phyloP scores from a whole-genome alignment of 2,797 vertebrate species.

The Oceanodroma leucorhoa region DNA sequence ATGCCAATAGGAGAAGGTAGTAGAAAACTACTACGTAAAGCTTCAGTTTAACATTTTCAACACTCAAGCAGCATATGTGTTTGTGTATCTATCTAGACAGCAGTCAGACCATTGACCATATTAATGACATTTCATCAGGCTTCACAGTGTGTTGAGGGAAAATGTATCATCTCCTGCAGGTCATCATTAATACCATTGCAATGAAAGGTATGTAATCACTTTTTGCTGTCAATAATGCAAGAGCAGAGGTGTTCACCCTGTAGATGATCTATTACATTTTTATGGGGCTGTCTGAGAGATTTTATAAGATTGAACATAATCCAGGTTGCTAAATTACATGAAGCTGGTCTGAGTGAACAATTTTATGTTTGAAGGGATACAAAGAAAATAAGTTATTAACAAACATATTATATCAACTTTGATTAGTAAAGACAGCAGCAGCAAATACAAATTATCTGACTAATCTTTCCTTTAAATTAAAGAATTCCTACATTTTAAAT shows the following conservation, averaged over 20 bases:
- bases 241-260: background rate
- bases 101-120: background rate
- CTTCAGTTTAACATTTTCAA: background rate
- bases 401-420: background rate
- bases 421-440: background rate
- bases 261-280: background rate
- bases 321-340: background rate
- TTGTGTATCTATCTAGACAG: background rate
- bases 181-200: background rate
- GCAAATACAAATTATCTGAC: background rate
- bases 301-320: background rate
- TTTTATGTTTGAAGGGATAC: background rate
- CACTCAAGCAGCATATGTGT: background rate
- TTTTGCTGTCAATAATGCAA: slow-evolving; percentile 9
- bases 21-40: background rate
- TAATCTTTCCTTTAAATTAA: background rate
- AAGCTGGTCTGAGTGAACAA: background rate
- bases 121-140: background rate
- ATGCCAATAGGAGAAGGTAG: background rate
- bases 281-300: background rate
- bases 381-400: background rate
- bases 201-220: background rate
- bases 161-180: background rate
- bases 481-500: background rate
- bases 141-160: background rate